Evolutionary conservation across 1,140 invertebrate genomes (phyloP).

Genomic region (Brachionus manjavacas): DNA sequence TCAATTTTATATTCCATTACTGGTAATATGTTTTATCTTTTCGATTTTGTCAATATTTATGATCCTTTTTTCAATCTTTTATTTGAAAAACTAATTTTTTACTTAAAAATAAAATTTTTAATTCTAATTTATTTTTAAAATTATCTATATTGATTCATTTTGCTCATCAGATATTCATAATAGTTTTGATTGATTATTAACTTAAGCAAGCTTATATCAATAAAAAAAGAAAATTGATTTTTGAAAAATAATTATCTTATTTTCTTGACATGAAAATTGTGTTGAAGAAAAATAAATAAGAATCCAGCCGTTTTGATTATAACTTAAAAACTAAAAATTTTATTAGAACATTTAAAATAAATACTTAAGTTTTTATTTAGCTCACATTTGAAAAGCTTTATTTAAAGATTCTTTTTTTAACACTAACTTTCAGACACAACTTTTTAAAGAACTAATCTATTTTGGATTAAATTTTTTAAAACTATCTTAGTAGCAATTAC

Average conservation of each 20-base stretch:
- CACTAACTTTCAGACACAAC: no score
- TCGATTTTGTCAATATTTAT: neutral
- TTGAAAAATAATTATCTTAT: neutral
- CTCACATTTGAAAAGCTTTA: no score
- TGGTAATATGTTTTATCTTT: neutral
- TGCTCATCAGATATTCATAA: neutral
- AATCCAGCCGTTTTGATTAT: neutral
- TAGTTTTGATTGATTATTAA: neutral
- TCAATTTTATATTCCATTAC: neutral
- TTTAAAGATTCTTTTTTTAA: no score
- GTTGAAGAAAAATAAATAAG: neutral
- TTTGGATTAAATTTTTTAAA: no score
- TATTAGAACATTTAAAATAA: no score
- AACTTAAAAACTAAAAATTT: neutral
- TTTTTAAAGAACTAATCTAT: no score
- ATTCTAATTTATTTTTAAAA: neutral
- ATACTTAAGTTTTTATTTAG: no score
- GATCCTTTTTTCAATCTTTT: neutral
- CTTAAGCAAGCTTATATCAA: neutral
- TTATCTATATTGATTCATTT: neutral
- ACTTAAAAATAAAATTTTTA: neutral
- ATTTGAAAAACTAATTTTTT: neutral
- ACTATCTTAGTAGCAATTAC: no score
- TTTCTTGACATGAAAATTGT: neutral
- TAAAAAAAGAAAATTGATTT: neutral